Percentiles rank a stretch among this genome's conserved stretches.
Conservation (phyloP, 2,797 vertebrate species). For the Fistularia commersonii region DNA sequence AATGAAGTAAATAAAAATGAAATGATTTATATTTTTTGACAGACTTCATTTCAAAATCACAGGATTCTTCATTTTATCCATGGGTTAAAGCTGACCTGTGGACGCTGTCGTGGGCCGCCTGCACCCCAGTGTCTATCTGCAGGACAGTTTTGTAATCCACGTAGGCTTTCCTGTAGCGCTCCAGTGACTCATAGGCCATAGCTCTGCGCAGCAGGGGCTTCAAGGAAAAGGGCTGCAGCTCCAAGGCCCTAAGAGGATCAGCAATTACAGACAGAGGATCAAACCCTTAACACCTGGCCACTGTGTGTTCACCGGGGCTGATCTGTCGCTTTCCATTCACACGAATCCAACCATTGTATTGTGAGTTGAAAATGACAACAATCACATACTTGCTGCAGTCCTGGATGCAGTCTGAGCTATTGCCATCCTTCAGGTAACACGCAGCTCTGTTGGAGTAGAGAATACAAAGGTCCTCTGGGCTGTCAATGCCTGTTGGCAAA, state of each 20-base stretch:
- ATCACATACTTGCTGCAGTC: slow-evolving; percentile 88
- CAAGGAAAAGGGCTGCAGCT: slow-evolving; percentile 87
- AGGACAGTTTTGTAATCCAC: slow-evolving; percentile 92
- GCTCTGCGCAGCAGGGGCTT: slow-evolving; percentile 92
- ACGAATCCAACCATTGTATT: no score
- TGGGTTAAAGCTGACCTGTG: slow-evolving; percentile 66
- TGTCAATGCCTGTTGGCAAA: slow-evolving; percentile 75
- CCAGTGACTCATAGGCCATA: slow-evolving; percentile 87
- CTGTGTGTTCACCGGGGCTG: slow-evolving; percentile 2
- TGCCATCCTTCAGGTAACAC: slow-evolving; percentile 91
- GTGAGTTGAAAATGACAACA: background rate
- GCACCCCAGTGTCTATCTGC: slow-evolving; percentile 86
- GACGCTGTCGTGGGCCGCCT: slow-evolving; percentile 85
- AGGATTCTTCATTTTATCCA: background rate
- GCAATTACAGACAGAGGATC: slow-evolving; percentile 52
- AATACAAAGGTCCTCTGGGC: slow-evolving; percentile 84
- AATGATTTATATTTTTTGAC: no score
- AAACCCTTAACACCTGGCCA: slow-evolving; percentile 29
- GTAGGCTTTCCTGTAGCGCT: slow-evolving; percentile 89
- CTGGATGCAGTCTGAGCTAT: slow-evolving; percentile 86
- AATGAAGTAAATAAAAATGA: no score
- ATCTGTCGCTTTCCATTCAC: slow-evolving; percentile 28
- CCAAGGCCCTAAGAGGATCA: slow-evolving; percentile 84
- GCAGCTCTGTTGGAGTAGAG: slow-evolving; percentile 96
- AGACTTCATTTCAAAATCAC: no score